Conservation (phyloP, 2,888 invertebrate species). For the Vandiemenella viatica region DNA sequence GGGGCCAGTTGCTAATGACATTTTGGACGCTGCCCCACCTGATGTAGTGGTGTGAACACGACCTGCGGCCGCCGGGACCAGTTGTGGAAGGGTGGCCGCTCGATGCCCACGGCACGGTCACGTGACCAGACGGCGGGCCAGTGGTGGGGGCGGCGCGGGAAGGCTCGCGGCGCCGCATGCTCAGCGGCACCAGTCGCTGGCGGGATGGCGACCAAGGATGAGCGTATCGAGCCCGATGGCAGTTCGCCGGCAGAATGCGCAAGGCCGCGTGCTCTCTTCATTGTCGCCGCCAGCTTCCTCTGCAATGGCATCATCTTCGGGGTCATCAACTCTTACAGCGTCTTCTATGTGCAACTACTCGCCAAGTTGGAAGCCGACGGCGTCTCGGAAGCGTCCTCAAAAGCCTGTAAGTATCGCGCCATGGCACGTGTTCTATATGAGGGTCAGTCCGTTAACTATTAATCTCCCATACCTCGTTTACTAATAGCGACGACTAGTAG, state of each 20-base stretch:
- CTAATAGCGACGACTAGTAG: too few species aligned
- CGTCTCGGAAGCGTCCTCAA: slow-evolving; percentile 55
- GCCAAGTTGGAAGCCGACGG: slow-evolving; percentile 45
- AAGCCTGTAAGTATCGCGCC: slow-evolving; percentile 53
- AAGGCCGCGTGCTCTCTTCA: slow-evolving; percentile 57
- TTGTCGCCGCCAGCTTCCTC: slow-evolving; percentile 71
- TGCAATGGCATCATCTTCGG: slow-evolving; percentile 85
- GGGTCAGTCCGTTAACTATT: background rate
- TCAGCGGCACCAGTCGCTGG: background rate
- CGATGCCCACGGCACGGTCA: too few species aligned
- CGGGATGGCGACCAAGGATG: background rate
- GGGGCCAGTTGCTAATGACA: too few species aligned
- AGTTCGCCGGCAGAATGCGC: background rate
- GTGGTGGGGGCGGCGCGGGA: background rate
- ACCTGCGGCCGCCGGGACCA: too few species aligned
- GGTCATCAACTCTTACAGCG: slow-evolving; percentile 76
- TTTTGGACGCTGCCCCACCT: too few species aligned
- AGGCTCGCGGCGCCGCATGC: background rate
- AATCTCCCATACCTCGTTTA: background rate
- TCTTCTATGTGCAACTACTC: slow-evolving; percentile 56
- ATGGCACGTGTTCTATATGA: background rate
- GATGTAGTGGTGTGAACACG: too few species aligned
- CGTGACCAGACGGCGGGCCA: background rate
- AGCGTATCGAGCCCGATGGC: too few species aligned
- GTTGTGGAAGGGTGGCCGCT: too few species aligned